A percentile compares a stretch with the other conserved stretches of the same genome.
Conservation (phyloP, 2,888 invertebrate genomes). For the Cephus runcator region DNA sequence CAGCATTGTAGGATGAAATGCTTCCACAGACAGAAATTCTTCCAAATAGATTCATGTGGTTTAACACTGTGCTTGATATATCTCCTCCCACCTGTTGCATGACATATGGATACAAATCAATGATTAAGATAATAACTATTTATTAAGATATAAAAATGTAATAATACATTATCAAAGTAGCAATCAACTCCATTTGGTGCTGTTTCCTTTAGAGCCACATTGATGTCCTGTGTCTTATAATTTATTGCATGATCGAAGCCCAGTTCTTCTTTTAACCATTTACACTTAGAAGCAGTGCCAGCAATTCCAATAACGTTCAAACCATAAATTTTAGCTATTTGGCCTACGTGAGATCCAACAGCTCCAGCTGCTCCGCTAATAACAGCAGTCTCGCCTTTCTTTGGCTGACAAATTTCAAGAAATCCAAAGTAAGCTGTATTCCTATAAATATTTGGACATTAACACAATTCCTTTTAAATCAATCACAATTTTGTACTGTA, state of each 20-base stretch:
- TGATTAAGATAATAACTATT: not conserved
- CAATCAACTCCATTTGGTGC: constrained; percentile 81
- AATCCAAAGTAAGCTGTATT: constrained; percentile 82
- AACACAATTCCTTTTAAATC: constrained; percentile 3
- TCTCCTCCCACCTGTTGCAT: constrained; percentile 74
- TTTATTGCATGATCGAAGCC: constrained; percentile 78
- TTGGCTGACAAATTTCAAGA: constrained; percentile 76
- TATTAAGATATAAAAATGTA: not conserved
- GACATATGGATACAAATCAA: constrained; percentile 19
- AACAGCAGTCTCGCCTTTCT: constrained; percentile 78
- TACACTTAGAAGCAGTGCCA: constrained; percentile 77
- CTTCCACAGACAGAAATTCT: constrained; percentile 75
- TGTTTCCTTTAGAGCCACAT: constrained; percentile 68
- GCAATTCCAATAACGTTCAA: constrained; percentile 78
- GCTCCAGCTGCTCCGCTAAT: constrained; percentile 83
- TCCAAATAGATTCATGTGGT: constrained; percentile 73
- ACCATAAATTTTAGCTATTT: constrained; percentile 78
- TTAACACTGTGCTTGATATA: constrained; percentile 70
- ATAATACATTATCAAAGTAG: constrained; percentile 79
- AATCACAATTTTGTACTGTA: not conserved
- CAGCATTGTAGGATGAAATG: constrained; percentile 73
- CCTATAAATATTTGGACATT: constrained; percentile 60
- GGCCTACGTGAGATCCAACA: constrained; percentile 81
- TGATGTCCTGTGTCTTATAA: constrained; percentile 74
- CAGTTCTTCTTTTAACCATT: constrained; percentile 73